Evolutionary conservation across 53 echinoderm and acorn worm genomes (phyloP), one percentile per base, ranked within the genome.

Genomic region (Pentamera pediparva): DNA sequence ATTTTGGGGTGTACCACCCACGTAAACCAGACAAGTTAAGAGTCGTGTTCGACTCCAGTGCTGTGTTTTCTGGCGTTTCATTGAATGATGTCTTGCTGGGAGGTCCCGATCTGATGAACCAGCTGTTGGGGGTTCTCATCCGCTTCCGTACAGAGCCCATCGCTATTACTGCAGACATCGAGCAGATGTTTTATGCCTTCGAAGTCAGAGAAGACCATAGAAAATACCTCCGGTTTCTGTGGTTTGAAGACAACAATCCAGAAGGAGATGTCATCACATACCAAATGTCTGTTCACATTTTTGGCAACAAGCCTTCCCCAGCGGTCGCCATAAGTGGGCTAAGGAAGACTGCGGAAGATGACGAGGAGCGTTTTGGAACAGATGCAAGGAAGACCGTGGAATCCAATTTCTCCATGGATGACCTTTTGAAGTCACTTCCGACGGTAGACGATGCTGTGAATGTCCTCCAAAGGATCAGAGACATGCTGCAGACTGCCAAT

Each of bases 161-260:
- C 0, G 89, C 89, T 0, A 39, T 84, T 1, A 84, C 79, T 60
- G 89, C 79, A 15, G 88, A 80, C 48, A 70, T 88, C 12, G 84
- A 88, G 27, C 75, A 75, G 35, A 88, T 88, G 84, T 88, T 88
- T 57, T 76, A 84, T 43, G 65, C 76, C 29, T 84, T 89, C 59
- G 35, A 81, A 7, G 84, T 89, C 1, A 69, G 59, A 24, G 71
- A 49, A 37, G 89, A 89, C 35, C 80, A 89, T 58, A 65, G 77
- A 15, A 48, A 80, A 24, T 79, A 49, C 34, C 63, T 88, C 1
- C 56, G 84, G 17, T 84, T 84, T 41, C 56, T 84, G 0, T 85
- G 89, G 84, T 76, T 55, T 50, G 28, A 76, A 56, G 65, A 72
- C 70, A 85, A 85, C 45, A 76, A 81, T 21, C 51, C 62, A 35